phyloP scores from a whole-genome alignment of 2,888 invertebrate species.

The Apocheima hispidaria region DNA sequence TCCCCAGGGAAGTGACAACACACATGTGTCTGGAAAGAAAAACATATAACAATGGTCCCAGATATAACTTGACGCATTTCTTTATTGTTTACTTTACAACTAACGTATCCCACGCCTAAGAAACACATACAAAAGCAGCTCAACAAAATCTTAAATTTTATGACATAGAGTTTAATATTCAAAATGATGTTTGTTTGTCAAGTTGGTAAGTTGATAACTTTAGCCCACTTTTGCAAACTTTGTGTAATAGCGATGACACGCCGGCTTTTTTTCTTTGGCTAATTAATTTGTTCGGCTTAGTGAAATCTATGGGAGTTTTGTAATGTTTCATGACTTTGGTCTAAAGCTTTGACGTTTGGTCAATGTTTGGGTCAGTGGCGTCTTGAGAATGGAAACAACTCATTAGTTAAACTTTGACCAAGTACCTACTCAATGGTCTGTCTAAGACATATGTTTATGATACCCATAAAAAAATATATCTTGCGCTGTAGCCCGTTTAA shows the following conservation, averaged over 20 bases:
- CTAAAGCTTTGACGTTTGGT: conserved; percentile 21
- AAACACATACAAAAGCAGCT: neutral
- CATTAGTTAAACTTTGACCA: neutral
- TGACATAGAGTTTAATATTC: conserved; percentile 17
- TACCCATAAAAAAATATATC: too few species aligned
- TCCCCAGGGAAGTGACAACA: conserved; percentile 53
- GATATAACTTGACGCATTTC: conserved; percentile 52
- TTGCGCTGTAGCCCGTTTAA: too few species aligned
- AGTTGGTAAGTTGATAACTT: conserved; percentile 37
- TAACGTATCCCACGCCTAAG: conserved; percentile 13
- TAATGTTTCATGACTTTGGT: conserved; percentile 33
- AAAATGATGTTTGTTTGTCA: conserved; percentile 30
- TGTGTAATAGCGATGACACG: conserved; percentile 67
- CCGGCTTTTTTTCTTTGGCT: conserved; percentile 61
- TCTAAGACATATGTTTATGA: neutral
- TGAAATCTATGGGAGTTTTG: conserved; percentile 63
- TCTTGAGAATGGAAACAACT: conserved; percentile 1
- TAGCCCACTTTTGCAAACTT: conserved; percentile 64
- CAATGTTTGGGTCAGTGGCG: conserved; percentile 14
- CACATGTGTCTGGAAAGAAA: conserved; percentile 54
- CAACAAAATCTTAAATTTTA: conserved; percentile 5
- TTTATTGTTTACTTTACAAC: conserved; percentile 57
- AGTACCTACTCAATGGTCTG: neutral
- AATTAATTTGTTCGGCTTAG: conserved; percentile 73
- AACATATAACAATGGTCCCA: conserved; percentile 50